Evolutionary conservation across 2,888 invertebrate genomes (phyloP).

Genomic region (Cerceris ruficornis): DNA sequence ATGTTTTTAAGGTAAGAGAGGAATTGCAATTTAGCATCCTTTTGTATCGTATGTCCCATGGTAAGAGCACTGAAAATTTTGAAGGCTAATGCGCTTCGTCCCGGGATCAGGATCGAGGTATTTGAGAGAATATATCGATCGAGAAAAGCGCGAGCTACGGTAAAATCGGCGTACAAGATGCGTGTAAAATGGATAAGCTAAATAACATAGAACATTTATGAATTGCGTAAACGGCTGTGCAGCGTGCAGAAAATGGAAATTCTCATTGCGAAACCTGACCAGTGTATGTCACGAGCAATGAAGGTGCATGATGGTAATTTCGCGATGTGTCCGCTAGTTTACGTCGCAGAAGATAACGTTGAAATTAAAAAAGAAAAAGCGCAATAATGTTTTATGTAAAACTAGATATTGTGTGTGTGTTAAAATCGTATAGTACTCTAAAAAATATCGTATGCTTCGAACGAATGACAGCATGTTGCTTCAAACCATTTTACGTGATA

Average conservation of each 20-base stretch:
- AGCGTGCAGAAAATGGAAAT: constrained; percentile 79
- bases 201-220: constrained; percentile 80
- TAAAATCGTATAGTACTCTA: constrained; percentile 14
- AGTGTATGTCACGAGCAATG: constrained; percentile 68
- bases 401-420: constrained; percentile 7
- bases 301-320: constrained; percentile 64
- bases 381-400: constrained; percentile 19
- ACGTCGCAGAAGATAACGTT: constrained; percentile 11
- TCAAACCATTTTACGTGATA: constrained; percentile 48
- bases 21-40: too few relatives aligned
- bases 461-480: constrained; percentile 62
- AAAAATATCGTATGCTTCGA: neutral
- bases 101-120: constrained; percentile 49
- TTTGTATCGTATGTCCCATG: constrained; percentile 73
- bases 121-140: constrained; percentile 47
- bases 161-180: constrained; percentile 74
- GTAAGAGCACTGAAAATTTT: constrained; percentile 51
- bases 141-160: constrained; percentile 73
- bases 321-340: constrained; percentile 59
- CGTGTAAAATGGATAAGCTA: constrained; percentile 74
- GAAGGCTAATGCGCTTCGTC: constrained; percentile 49
- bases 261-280: constrained; percentile 68
- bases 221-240: constrained; percentile 80
- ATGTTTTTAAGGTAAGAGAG: too few relatives aligned
- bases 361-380: constrained; percentile 16